These are phyloP conservation scores for Microdon myrmicae DNA, from an alignment of 2,888 invertebrate species.

Conservation along the genomic window DNA sequence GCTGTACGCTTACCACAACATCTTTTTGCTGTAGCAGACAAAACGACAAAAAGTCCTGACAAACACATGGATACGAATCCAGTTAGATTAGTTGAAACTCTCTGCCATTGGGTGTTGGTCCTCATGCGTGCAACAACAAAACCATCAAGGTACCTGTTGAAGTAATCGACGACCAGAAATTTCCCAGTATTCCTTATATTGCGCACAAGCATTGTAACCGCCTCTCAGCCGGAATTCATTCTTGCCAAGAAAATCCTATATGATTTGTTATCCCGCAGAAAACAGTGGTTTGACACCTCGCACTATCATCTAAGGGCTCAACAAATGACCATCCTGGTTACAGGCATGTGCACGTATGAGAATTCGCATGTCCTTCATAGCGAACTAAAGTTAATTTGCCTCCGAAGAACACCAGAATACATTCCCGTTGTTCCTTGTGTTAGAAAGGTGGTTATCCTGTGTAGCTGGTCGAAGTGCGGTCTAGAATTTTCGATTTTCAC, in stretches of 20 bases:
- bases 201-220: slow-evolving; percentile 47
- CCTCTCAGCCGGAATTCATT: slow-evolving; percentile 37
- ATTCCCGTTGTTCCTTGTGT: no score
- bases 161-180: slow-evolving; percentile 17
- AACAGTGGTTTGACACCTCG: slow-evolving; percentile 20
- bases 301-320: slow-evolving; percentile 18
- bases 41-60: not conserved
- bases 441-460: slow-evolving; percentile 22
- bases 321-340: slow-evolving; percentile 1
- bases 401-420: slow-evolving; percentile 13
- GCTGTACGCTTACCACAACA: slow-evolving; percentile 22
- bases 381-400: slow-evolving; percentile 28
- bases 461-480: not conserved
- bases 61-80: slow-evolving; percentile 25
- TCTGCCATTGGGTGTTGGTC: slow-evolving; percentile 43
- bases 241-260: slow-evolving; percentile 6
- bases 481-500: slow-evolving; percentile 34
- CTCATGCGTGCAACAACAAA: slow-evolving; percentile 46
- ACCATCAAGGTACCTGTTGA: slow-evolving; percentile 41
- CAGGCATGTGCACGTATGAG: slow-evolving; percentile 5
- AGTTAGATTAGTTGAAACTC: slow-evolving; percentile 39
- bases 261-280: slow-evolving; percentile 22
- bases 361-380: slow-evolving; percentile 11
- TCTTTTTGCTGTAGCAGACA: slow-evolving; percentile 1
- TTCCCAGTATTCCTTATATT: slow-evolving; percentile 41